Evolutionary conservation across 2,797 vertebrate genomes (phyloP).

Genomic region (Pseudomugil gertrudae): DNA sequence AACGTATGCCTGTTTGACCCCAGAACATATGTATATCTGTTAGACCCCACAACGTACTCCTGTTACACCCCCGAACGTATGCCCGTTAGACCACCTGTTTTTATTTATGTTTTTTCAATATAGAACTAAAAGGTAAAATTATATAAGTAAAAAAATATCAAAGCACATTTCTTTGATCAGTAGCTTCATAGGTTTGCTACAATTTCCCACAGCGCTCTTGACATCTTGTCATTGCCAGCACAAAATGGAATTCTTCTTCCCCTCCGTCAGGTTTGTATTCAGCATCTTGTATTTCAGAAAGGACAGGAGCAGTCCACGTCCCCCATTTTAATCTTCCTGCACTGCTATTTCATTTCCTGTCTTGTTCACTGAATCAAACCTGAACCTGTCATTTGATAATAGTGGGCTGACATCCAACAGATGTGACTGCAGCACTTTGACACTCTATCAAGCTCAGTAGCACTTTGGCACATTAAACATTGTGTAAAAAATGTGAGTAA

Average conservation of each 20-base stretch:
- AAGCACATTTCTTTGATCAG: background rate
- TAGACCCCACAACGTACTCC: too few relatives aligned
- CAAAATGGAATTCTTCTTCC: slow-evolving; percentile 46
- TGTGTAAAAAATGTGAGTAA: too few relatives aligned
- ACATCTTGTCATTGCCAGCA: slow-evolving; percentile 14
- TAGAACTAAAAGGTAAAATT: too few relatives aligned
- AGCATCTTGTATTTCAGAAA: slow-evolving; percentile 49
- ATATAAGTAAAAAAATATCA: too few relatives aligned
- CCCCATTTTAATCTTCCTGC: slow-evolving; percentile 69
- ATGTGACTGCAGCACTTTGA: too few relatives aligned
- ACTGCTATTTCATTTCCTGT: slow-evolving; percentile 76
- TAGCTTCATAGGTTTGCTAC: slow-evolving; percentile 30
- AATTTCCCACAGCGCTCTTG: slow-evolving; percentile 4
- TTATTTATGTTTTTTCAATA: too few relatives aligned
- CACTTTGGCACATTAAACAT: background rate
- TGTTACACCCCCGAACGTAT: too few relatives aligned
- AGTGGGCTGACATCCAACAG: slow-evolving; percentile 35
- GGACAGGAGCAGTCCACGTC: slow-evolving; percentile 41
- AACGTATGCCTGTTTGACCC: too few relatives aligned
- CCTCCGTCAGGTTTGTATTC: slow-evolving; percentile 50
- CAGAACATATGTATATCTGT: too few relatives aligned
- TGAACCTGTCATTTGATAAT: slow-evolving; percentile 40
- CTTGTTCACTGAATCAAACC: slow-evolving; percentile 68
- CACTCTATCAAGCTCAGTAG: too few relatives aligned
- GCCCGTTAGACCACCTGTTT: too few relatives aligned